Evolutionary conservation across 2,888 invertebrate species (phyloP).

Genomic region (Argynnis bischoffii): DNA sequence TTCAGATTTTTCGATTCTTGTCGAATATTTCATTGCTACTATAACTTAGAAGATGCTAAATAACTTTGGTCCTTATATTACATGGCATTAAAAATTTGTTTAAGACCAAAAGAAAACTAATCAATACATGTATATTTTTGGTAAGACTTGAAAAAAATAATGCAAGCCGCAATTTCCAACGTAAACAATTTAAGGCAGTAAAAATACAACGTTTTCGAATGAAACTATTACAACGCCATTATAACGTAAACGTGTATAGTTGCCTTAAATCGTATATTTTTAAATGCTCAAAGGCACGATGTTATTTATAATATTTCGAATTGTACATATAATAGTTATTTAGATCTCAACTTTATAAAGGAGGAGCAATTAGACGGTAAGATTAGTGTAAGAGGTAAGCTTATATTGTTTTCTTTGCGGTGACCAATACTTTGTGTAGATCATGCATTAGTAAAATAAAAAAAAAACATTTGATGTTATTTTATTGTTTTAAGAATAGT

Average conservation of each 20-base stretch:
- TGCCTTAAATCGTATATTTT: constrained; percentile 30
- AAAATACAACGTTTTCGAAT: not conserved
- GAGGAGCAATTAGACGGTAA: constrained; percentile 78
- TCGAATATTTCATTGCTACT: too few relatives aligned
- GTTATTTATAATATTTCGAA: constrained; percentile 18
- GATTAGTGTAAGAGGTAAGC: constrained; percentile 39
- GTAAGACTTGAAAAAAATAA: too few relatives aligned
- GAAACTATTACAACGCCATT: constrained; percentile 1
- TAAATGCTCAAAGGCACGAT: constrained; percentile 23
- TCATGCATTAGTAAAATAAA: not conserved
- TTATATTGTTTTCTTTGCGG: constrained; percentile 32
- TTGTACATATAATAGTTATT: constrained; percentile 45
- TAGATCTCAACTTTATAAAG: constrained; percentile 65
- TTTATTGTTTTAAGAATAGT: not conserved
- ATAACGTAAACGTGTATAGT: constrained; percentile 26
- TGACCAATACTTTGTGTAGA: constrained; percentile 42
- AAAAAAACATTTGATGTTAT: not conserved
- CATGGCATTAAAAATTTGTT: too few relatives aligned
- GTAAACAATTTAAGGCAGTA: not conserved
- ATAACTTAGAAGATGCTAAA: too few relatives aligned
- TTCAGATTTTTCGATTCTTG: too few relatives aligned
- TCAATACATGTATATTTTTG: too few relatives aligned
- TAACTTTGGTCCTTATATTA: too few relatives aligned
- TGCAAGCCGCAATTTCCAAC: not conserved
- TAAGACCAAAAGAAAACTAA: too few relatives aligned